Base-by-base conservation (phyloP, 2,888 invertebrate genomes). In the Xylota segnis region DNA sequence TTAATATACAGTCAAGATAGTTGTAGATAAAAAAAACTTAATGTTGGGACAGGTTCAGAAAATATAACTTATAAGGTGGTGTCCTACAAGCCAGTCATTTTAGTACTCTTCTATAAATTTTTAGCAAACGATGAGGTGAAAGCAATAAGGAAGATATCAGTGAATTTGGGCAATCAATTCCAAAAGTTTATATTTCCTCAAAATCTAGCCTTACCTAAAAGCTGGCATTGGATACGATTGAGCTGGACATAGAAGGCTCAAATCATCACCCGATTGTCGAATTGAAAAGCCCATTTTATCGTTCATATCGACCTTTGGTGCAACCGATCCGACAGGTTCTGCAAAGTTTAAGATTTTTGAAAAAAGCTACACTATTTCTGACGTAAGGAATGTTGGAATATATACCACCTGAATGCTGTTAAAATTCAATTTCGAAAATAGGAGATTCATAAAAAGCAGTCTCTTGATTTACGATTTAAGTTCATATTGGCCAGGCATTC, bases 221-320 rank as follows among this genome's bases (percentile, higher is more conserved):
- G 91, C 90, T 50, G 94, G 94, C 79, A 94, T 93, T 74, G 94
- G 94, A 90, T 93, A 95, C 32, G 95, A 95, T 93, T 96, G 96
- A 61, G 95, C 95, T 66, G 95, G 95, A 90, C 96, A 96, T 88
- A 94, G 93, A 89, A 96, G 93, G 10, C 88, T 89, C 45, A 90
- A 77, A 1, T 88, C 82, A 2, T 61, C 32, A 0, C 72, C 29
- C 0, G 78, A 52, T 4, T 86, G 76, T 5, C 65, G 29, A 56
- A 74, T 50, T 29, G 90, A 90, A 6, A 90, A 90, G 0, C 90
- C 89, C 14, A 68, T 92, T 72, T 90, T 90, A 93, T 95, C 95
- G 93, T 94, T 92, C 84, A 95, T 94, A 66, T 95, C 95, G 91
- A 96, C 95, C 93, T 96, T 96, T 92, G 92, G 91, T 1, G 90